These are phyloP conservation scores for Pygoscelis antarcticus DNA, from an alignment of 2,113 vertebrate genomes.

Conservation along the genomic window DNA sequence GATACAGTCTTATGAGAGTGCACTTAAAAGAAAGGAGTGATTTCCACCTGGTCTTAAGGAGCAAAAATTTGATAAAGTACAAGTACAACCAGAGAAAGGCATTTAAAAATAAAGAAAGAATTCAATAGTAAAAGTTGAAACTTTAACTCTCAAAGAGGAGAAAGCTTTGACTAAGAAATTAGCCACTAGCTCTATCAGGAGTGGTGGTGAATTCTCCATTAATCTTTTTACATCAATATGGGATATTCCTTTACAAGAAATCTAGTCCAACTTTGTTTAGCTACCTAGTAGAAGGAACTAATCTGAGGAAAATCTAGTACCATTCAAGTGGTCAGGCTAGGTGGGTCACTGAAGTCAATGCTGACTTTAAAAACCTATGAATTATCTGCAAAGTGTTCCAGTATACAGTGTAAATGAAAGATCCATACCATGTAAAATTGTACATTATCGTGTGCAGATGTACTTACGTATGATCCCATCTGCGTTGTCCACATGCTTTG, in stretches of 20 bases:
- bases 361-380: not conserved
- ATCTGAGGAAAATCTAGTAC: not conserved
- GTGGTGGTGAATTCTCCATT: not conserved
- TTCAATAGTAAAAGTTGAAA: not conserved
- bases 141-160: not conserved
- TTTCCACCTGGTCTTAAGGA: not conserved
- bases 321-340: not conserved
- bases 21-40: not conserved
- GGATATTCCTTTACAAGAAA: not conserved
- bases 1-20: not conserved
- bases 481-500: constrained; percentile 82
- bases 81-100: not conserved
- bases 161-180: not conserved
- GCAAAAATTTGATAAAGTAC: not conserved
- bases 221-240: accelerated
- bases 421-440: not conserved
- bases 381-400: not conserved
- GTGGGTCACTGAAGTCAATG: not conserved
- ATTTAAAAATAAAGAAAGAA: not conserved
- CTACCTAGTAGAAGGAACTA: not conserved
- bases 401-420: not conserved
- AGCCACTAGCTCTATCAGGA: not conserved
- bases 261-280: accelerated
- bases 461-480: constrained; percentile 91
- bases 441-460: not conserved